phyloP scores from a whole-genome alignment of 2,797 vertebrate genomes.

The Cetoscarus ocellatus region DNA sequence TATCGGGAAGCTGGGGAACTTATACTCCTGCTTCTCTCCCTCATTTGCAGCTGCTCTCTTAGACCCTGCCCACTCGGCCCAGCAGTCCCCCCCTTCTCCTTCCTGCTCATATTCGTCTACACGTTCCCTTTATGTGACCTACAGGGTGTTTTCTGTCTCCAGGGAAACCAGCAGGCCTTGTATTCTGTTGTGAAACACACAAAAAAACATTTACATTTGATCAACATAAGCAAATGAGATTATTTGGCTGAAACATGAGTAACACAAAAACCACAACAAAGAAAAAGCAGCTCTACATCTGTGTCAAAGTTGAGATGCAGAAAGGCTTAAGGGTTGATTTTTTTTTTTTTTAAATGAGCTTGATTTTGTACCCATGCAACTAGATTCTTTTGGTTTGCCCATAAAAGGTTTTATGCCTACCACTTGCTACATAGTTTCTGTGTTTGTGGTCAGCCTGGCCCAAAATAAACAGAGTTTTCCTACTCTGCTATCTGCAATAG shows the following conservation, averaged over 20 bases:
- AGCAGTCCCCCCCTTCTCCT: constrained; percentile 54
- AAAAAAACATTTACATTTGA: constrained; percentile 18
- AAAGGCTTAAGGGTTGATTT: constrained; percentile 14
- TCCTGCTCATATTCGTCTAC: constrained; percentile 41
- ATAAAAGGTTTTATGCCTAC: constrained; percentile 61
- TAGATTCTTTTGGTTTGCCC: constrained; percentile 66
- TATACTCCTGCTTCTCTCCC: constrained; percentile 81
- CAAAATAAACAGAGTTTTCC: constrained; percentile 53
- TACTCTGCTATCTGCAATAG: constrained; percentile 29
- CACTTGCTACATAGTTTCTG: constrained; percentile 59
- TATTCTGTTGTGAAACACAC: constrained; percentile 26
- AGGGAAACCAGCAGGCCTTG: constrained; percentile 43
- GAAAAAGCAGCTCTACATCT: not conserved
- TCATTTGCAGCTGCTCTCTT: constrained; percentile 69
- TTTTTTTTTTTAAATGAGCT: constrained; percentile 12
- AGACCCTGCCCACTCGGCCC: constrained; percentile 77
- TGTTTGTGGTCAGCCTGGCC: constrained; percentile 50
- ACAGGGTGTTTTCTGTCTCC: constrained; percentile 52
- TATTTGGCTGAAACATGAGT: not conserved
- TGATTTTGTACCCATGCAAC: constrained; percentile 24
- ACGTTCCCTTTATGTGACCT: constrained; percentile 40
- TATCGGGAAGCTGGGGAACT: constrained; percentile 68
- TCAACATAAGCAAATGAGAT: not conserved
- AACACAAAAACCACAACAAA: constrained; percentile 16
- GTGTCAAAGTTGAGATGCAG: not conserved